These are phyloP conservation scores for Drosophila prostipennis DNA, from an alignment of 2,888 invertebrate genomes.

Conservation along the genomic window DNA sequence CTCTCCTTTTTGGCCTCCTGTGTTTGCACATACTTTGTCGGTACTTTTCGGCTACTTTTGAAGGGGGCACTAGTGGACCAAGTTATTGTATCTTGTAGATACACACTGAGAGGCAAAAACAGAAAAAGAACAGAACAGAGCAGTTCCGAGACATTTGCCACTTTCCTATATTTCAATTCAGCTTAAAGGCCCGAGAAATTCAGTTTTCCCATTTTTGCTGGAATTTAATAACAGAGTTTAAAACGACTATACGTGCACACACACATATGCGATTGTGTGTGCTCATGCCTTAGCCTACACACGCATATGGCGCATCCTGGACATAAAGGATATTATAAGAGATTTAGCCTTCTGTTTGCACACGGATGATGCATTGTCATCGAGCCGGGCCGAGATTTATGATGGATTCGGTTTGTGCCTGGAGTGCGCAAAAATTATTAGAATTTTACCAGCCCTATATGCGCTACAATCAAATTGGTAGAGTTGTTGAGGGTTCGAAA, in stretches of 20 bases:
- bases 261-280: slow-evolving; percentile 21
- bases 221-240: slow-evolving; percentile 65
- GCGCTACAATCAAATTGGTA: slow-evolving; percentile 46
- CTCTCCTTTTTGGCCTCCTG: slow-evolving; percentile 74
- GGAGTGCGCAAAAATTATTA: slow-evolving; percentile 78
- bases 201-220: slow-evolving; percentile 23
- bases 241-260: slow-evolving; percentile 4
- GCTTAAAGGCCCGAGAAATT: slow-evolving; percentile 11
- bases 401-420: slow-evolving; percentile 80
- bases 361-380: slow-evolving; percentile 83
- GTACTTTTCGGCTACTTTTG: slow-evolving; percentile 78
- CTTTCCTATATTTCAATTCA: slow-evolving; percentile 35
- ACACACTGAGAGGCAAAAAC: slow-evolving; percentile 42
- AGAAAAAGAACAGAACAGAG: not conserved
- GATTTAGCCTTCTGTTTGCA: slow-evolving; percentile 82
- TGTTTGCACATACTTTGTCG: slow-evolving; percentile 81
- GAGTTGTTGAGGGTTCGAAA: slow-evolving; percentile 16
- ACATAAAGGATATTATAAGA: slow-evolving; percentile 81
- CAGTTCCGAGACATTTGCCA: slow-evolving; percentile 49
- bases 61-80: slow-evolving; percentile 72
- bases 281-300: slow-evolving; percentile 59
- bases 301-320: slow-evolving; percentile 78
- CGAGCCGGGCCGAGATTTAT: slow-evolving; percentile 82
- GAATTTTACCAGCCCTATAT: slow-evolving; percentile 65
- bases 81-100: slow-evolving; percentile 79